Evolutionary conservation across 2,888 invertebrate genomes (phyloP).

Genomic region (Bellardia pandia): DNA sequence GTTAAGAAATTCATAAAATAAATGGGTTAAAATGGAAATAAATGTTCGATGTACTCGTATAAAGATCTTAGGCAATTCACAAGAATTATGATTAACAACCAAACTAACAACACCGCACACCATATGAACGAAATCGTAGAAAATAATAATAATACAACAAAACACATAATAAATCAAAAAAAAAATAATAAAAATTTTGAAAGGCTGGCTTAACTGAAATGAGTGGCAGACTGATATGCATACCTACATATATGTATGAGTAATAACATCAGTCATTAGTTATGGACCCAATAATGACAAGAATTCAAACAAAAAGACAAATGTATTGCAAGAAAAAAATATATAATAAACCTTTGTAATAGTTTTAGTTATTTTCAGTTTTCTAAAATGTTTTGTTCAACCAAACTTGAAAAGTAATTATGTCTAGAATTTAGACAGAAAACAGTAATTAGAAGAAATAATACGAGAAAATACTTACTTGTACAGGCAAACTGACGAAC

Average conservation of each 20-base stretch:
- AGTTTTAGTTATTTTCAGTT: conserved; percentile 4
- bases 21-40: conserved; percentile 1
- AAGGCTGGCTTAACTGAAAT: conserved; percentile 15
- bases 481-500: conserved; percentile 4
- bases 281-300: conserved; percentile 50
- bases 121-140: neutral
- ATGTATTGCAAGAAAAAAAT: conserved; percentile 4
- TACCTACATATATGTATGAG: conserved; percentile 16
- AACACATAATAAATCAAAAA: conserved; percentile 64
- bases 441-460: conserved; percentile 66
- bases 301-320: conserved; percentile 31
- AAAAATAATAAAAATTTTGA: conserved; percentile 30
- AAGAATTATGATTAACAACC: conserved; percentile 39
- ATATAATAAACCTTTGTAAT: conserved; percentile 17
- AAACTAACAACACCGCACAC: neutral
- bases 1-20: conserved; percentile 3
- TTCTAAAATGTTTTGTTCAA: conserved; percentile 15
- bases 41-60: neutral
- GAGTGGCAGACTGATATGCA: conserved; percentile 21
- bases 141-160: conserved; percentile 13
- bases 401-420: conserved; percentile 57
- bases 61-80: conserved; percentile 25
- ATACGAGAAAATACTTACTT: conserved; percentile 35
- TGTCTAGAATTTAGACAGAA: conserved; percentile 62
- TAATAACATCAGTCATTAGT: conserved; percentile 57